These are phyloP conservation scores for Leistus spinibarbis DNA, from an alignment of 2,888 invertebrate genomes.

Conservation along the genomic window DNA sequence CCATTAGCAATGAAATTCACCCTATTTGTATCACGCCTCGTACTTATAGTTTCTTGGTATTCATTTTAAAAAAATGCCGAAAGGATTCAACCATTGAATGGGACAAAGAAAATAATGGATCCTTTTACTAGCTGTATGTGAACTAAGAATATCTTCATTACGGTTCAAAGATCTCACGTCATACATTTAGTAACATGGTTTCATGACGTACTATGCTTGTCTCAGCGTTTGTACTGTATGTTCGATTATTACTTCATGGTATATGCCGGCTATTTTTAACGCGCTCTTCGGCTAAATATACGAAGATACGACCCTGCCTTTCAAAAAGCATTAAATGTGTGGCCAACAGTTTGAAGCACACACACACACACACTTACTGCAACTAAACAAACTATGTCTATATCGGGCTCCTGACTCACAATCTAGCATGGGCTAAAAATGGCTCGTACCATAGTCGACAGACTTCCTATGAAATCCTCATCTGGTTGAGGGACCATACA, in stretches of 20 bases:
- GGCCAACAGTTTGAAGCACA: conserved; percentile 37
- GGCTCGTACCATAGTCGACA: conserved; percentile 37
- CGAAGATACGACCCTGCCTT: conserved; percentile 25
- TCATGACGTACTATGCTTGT: too few relatives aligned
- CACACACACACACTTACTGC: conserved; percentile 23
- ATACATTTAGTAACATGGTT: too few relatives aligned
- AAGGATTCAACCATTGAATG: too few relatives aligned
- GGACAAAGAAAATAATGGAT: too few relatives aligned
- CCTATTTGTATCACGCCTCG: too few relatives aligned
- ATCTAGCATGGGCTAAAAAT: conserved; percentile 39
- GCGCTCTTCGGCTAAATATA: conserved; percentile 24
- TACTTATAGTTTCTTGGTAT: too few relatives aligned
- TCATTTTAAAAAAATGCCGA: too few relatives aligned
- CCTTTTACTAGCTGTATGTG: too few relatives aligned
- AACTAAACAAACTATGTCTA: conserved; percentile 40
- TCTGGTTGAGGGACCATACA: conserved; percentile 33
- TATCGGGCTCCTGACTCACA: conserved; percentile 38
- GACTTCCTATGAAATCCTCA: conserved; percentile 39
- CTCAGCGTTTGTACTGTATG: too few relatives aligned
- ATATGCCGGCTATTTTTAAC: conserved; percentile 6
- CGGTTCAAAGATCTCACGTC: too few relatives aligned
- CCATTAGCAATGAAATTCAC: too few relatives aligned
- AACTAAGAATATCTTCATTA: too few relatives aligned
- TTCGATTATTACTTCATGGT: neutral
- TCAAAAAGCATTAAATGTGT: conserved; percentile 34